Evolutionary conservation across 1,140 invertebrate genomes (phyloP).

Genomic region (Homalodisca vitripennis): DNA sequence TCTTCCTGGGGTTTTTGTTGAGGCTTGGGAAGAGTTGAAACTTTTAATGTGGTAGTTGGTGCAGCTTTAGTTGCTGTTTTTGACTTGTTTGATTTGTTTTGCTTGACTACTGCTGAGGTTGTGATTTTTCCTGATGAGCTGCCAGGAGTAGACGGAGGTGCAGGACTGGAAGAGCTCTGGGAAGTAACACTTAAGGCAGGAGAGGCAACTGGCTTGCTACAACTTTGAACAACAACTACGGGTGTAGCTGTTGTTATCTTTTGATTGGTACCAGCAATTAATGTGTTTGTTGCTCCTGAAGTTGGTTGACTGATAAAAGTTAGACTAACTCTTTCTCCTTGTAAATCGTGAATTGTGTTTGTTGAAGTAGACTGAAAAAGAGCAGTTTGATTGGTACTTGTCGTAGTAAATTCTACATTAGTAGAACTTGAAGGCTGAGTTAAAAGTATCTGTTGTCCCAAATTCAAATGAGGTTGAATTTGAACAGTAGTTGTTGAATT

Average conservation of each 20-base stretch:
- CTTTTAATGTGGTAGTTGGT: constrained; percentile 56
- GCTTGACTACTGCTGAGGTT: constrained; percentile 37
- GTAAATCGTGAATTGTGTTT: constrained; percentile 36
- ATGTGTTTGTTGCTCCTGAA: constrained; percentile 23
- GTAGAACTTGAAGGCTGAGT: constrained; percentile 23
- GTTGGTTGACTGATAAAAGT: constrained; percentile 36
- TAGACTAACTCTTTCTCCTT: constrained; percentile 37
- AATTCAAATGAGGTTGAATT: constrained; percentile 31
- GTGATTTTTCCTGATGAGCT: constrained; percentile 40
- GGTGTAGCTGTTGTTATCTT: constrained; percentile 55
- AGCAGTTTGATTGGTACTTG: constrained; percentile 26
- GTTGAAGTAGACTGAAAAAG: constrained; percentile 33
- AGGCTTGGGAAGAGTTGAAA: constrained; percentile 64
- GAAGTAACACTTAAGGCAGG: constrained; percentile 60
- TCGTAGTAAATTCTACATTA: constrained; percentile 26
- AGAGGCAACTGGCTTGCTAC: constrained; percentile 59
- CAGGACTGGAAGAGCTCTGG: constrained; percentile 59
- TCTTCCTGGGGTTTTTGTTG: constrained; percentile 77
- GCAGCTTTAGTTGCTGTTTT: constrained; percentile 53
- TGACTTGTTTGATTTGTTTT: constrained; percentile 48
- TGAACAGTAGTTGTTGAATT: constrained; percentile 52
- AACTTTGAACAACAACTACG: constrained; percentile 59
- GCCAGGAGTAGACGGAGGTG: constrained; percentile 37
- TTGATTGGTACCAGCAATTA: constrained; percentile 37
- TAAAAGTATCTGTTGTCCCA: constrained; percentile 30